Evolutionary conservation across 92 coral and sea anemone genomes (phyloP).

Genomic region (Epizoanthus fatuus): DNA sequence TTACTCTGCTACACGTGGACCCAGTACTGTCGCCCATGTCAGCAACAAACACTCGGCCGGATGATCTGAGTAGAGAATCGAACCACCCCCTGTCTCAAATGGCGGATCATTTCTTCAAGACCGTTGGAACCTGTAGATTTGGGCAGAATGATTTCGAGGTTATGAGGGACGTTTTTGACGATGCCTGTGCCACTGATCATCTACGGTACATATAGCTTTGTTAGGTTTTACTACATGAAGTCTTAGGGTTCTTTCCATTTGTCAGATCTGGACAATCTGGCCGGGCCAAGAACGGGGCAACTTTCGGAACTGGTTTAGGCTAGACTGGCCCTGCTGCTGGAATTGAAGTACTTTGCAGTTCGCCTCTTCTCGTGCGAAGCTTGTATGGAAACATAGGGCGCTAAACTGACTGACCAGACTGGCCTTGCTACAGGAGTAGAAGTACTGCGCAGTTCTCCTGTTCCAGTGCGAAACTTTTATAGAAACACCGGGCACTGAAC

Average conservation of each 20-base stretch:
- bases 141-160: conserved; percentile 96
- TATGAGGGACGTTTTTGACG: conserved; percentile 80
- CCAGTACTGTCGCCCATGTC: conserved; percentile 82
- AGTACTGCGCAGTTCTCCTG: too few species aligned
- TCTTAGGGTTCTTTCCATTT: not conserved
- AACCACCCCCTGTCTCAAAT: conserved; percentile 85
- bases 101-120: conserved; percentile 89
- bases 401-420: too few species aligned
- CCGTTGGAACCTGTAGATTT: conserved; percentile 91
- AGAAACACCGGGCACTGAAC: too few species aligned
- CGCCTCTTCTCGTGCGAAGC: too few species aligned
- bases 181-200: conserved; percentile 89
- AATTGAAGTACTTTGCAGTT: too few species aligned
- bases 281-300: too few species aligned
- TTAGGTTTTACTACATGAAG: not conserved
- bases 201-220: conserved; percentile 69
- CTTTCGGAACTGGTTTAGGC: too few species aligned
- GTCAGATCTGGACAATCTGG: too few species aligned
- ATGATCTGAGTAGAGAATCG: conserved; percentile 45
- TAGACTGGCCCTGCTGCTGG: too few species aligned
- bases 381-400: too few species aligned
- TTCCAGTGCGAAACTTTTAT: too few species aligned
- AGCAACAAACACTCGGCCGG: conserved; percentile 39
- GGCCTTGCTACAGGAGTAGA: too few species aligned
- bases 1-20: conserved; percentile 93